Base-by-base conservation (phyloP, 2,113 vertebrate species). In the Pogonocichla stellata region DNA sequence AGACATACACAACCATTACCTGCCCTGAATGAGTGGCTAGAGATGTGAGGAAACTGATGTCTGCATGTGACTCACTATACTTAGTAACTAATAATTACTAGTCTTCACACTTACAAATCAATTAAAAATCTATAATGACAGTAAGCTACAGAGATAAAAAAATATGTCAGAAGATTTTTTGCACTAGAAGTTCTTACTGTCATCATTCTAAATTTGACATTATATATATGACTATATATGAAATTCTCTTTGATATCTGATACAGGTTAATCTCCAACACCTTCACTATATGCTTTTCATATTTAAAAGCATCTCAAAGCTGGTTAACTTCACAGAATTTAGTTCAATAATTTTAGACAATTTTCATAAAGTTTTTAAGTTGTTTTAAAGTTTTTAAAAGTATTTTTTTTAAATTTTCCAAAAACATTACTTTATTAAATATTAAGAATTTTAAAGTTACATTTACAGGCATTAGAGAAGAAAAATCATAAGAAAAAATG, bases 401-500 rank as follows among this genome's bases (percentile, higher is more conserved):
- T 0, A 25, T 10, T 36, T 8, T 0, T 4, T 23, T 14, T 23
- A 14, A 50, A 5, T 24, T 14, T 81, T 66, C 19, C 17, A n/a
- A 84, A 70, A 48, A 16, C 8, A 33, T 71, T 45, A 26, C 4
- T 50, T 60, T 22, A 58, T 36, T 67, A 5, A 72, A 61, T 40
- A 79, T 31, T 48, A 43, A 67, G 12, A 67, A 72, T 57, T 67
- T 74, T 75, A 54, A 22, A 54, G 33, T 29, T 51, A 31, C 12
- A 24, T 67, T 82, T 82, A 28, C 5, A 54, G 26, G 11, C 9
- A 81, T 31, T 10, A 58, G 48, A 79, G 38, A 71, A 88, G 5
- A n/a, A 70, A 96, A 73, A 24, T 12, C 0, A n/a, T 45, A 14
- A 45, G 3, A 22, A 81, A 43, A 67, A 67, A 23, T 22, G 4